These are phyloP conservation scores for Indri indri DNA, from an alignment of 2,113 vertebrate genomes.

Conservation along the genomic window DNA sequence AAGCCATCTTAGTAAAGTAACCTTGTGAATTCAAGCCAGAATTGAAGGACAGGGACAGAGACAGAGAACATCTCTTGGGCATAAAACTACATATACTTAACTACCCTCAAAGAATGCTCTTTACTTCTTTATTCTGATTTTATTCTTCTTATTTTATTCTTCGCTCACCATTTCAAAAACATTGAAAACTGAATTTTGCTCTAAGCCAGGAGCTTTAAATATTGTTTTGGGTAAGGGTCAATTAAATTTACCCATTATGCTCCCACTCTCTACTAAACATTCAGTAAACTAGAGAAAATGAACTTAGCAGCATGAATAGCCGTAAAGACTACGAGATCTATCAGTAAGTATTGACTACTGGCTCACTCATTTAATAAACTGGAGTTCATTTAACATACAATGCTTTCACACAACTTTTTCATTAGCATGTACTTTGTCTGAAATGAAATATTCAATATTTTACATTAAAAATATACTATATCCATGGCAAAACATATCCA, in stretches of 20 bases:
- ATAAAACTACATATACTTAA: not conserved
- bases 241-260: not conserved
- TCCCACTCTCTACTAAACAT: not conserved
- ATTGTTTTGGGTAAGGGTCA: not conserved
- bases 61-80: conserved; percentile 25
- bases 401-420: not conserved
- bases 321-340: not conserved
- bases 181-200: conserved; percentile 36
- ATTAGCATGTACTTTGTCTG: not conserved
- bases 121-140: not conserved
- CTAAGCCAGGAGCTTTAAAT: conserved; percentile 12
- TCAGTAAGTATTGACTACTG: not conserved
- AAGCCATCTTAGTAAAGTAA: conserved; percentile 58
- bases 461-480: not conserved
- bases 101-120: not conserved
- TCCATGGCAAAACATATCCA: not conserved
- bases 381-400: not conserved
- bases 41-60: not conserved
- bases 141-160: not conserved
- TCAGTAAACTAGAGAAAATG: not conserved
- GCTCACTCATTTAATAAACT: not conserved
- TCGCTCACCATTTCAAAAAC: not conserved
- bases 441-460: conserved; percentile 36
- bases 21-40: conserved; percentile 42
- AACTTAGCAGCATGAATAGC: not conserved